Base-by-base conservation (phyloP, 92 coral and sea anemone species). In the Parazoanthus swiftii region DNA sequence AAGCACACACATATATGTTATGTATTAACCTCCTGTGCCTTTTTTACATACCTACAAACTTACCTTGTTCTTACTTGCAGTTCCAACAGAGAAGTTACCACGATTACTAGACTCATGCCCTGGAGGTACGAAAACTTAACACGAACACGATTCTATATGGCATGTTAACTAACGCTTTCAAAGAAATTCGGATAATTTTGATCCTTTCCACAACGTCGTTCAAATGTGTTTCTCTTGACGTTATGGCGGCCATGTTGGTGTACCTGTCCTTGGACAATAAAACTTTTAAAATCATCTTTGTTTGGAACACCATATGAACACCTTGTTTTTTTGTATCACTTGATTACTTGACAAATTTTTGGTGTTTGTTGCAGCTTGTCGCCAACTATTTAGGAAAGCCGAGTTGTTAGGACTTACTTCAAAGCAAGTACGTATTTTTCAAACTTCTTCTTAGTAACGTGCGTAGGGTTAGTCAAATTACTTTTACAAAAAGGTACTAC, bases 351-450 rank as follows among this genome's bases (percentile, higher is more conserved):
- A 63, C 15, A 63, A 5, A 20, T 20, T 2, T 63, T 63, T 63
- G 2, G 70, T 63, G 37, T 89, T 88, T 77, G 75, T 50, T 89
- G 48, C 73, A 97, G 98, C 98, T 80, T 95, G 98, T 82, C 98
- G 99, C 43, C 99, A 97, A 68, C 85, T 97, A 46, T 94, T 94
- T 88, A 95, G 93, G 93, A 97, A 97, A 70, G 99, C 99, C 35
- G 95, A 95, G 75, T 92, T 97, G 33, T 91, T 97, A 38, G 99
- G 99, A 68, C 90, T 90, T 46, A 91, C 96, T 36, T 92, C 97
- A 43, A 93, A 92, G 15, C 97, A 97, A 92, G 99, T 95, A 72
- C 81, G 82, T 85, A 13, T 54, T 72, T 51, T 13, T 33, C 15
- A 74, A 38, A 23, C 35, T 6, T 74, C 73, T 65, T 74, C 68